These are phyloP conservation scores for Aphyosemion australe DNA, from an alignment of 2,113 vertebrate species.

Conservation along the genomic window DNA sequence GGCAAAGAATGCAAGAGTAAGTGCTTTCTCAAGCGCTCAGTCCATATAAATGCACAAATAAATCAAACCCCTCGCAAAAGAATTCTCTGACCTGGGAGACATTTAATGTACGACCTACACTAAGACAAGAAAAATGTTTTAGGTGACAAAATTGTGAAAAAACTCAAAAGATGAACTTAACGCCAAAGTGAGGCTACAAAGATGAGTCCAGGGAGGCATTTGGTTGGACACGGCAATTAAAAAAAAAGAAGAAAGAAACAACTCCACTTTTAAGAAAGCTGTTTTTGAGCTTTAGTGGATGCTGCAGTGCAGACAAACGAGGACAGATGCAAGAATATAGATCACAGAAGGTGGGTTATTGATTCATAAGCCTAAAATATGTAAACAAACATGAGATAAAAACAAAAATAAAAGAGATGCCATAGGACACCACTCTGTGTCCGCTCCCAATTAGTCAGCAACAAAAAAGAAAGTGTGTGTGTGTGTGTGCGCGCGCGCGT, in stretches of 20 bases:
- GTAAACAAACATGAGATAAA: background rate
- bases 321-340: constrained; percentile 22
- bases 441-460: constrained; percentile 67
- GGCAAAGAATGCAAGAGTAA: constrained; percentile 63
- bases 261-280: constrained; percentile 9
- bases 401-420: constrained; percentile 1
- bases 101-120: constrained; percentile 52
- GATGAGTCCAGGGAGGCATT: constrained; percentile 28
- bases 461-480: constrained; percentile 13
- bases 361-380: constrained; percentile 26
- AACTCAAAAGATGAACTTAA: constrained; percentile 7
- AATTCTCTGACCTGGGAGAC: constrained; percentile 55
- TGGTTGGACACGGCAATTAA: constrained; percentile 22
- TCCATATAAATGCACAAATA: constrained; percentile 73
- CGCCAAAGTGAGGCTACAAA: constrained; percentile 4
- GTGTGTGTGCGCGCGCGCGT: constrained; percentile 1
- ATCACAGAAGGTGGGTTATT: constrained; percentile 45
- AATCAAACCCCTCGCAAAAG: constrained; percentile 67
- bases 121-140: constrained; percentile 18
- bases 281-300: constrained; percentile 15
- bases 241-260: constrained; percentile 7
- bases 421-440: constrained; percentile 49
- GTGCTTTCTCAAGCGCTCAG: constrained; percentile 60
- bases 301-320: constrained; percentile 25
- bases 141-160: constrained; percentile 10